Evolutionary conservation across 2,888 invertebrate genomes (phyloP).

Genomic region (Stenolophus ochropezus): DNA sequence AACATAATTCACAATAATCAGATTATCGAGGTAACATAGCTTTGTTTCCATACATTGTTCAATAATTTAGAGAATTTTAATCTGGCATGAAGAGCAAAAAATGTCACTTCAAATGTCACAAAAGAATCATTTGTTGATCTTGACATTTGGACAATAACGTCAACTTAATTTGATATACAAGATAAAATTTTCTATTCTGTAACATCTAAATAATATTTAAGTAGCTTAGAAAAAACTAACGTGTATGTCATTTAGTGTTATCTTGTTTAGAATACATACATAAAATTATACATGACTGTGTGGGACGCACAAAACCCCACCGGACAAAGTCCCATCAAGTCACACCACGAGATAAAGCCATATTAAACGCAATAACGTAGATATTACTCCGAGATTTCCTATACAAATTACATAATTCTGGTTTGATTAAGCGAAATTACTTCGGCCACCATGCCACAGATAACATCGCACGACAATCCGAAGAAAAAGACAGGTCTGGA

Average conservation of each 20-base stretch:
- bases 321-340: not conserved
- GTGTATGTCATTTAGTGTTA: slow-evolving; percentile 29
- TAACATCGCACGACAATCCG: slow-evolving; percentile 35
- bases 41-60: not conserved
- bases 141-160: slow-evolving; percentile 21
- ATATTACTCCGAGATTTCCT: slow-evolving; percentile 29
- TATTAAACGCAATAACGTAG: slow-evolving; percentile 49
- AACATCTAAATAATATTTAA: slow-evolving; percentile 37
- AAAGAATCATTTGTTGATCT: slow-evolving; percentile 33
- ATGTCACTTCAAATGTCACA: slow-evolving; percentile 18
- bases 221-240: slow-evolving; percentile 15
- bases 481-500: slow-evolving; percentile 15
- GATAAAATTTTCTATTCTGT: slow-evolving; percentile 32
- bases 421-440: slow-evolving; percentile 56
- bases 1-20: slow-evolving; percentile 23
- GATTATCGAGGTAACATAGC: slow-evolving; percentile 4
- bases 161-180: slow-evolving; percentile 28
- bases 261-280: slow-evolving; percentile 31
- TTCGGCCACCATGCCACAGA: slow-evolving; percentile 28
- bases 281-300: slow-evolving; percentile 19
- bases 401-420: slow-evolving; percentile 49
- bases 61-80: slow-evolving; percentile 31
- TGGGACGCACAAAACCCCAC: not conserved
- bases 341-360: slow-evolving; percentile 42
- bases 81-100: not conserved